A percentile compares a stretch with the other conserved stretches of the same genome.
These are phyloP conservation scores for Hololepta plana DNA, from an alignment of 2,888 invertebrate genomes.

Conservation along the genomic window DNA sequence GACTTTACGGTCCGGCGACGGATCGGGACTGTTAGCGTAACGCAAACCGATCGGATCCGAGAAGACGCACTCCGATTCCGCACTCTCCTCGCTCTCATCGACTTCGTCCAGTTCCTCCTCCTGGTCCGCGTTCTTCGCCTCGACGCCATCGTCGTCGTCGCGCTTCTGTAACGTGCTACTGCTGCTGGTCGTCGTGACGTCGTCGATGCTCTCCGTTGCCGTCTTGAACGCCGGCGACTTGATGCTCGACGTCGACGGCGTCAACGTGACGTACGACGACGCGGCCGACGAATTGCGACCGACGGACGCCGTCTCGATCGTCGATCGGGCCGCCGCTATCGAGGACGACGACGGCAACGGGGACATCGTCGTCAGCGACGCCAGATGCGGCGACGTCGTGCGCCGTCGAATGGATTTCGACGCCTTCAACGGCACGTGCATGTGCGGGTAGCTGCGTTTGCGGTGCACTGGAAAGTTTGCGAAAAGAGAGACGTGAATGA, in stretches of 20 bases:
- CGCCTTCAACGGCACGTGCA: conserved; percentile 40
- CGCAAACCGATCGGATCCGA: conserved; percentile 24
- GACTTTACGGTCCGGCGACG: conserved; percentile 28
- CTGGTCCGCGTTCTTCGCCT: too few relatives aligned
- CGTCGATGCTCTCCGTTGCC: too few relatives aligned
- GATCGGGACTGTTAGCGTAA: conserved; percentile 12
- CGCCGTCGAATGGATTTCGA: conserved; percentile 36
- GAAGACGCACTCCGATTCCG: conserved; percentile 25
- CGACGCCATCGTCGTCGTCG: too few relatives aligned
- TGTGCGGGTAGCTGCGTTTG: conserved; percentile 42
- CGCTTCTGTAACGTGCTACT: too few relatives aligned
- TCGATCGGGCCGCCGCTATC: conserved; percentile 10
- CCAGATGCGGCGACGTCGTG: conserved; percentile 15
- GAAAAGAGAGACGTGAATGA: too few relatives aligned
- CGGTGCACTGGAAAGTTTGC: conserved; percentile 40
- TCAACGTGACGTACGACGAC: too few relatives aligned
- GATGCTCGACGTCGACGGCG: too few relatives aligned
- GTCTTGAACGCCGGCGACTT: conserved; percentile 12
- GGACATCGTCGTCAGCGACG: conserved; percentile 7
- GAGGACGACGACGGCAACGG: conserved; percentile 9
- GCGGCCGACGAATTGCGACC: too few relatives aligned
- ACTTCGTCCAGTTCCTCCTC: too few relatives aligned
- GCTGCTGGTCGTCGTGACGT: too few relatives aligned
- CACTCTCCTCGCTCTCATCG: too few relatives aligned
- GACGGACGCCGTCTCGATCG: too few relatives aligned